phyloP scores from a whole-genome alignment of 2,113 vertebrate species.

The Mohoua ochrocephala region DNA sequence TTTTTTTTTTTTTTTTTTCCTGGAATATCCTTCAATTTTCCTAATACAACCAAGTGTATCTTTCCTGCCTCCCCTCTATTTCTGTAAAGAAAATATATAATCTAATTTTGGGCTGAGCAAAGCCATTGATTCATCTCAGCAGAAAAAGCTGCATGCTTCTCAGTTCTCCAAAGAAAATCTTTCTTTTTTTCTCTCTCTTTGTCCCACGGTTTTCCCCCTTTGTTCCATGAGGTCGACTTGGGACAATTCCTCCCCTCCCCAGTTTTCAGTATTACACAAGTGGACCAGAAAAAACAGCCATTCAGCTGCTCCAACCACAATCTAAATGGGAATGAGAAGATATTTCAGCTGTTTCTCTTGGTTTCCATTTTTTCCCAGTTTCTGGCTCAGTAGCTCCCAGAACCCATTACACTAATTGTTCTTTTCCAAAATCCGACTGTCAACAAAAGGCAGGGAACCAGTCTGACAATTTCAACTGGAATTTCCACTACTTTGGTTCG shows the following conservation, averaged over 20 bases:
- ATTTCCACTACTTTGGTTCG: background rate
- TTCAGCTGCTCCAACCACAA: conserved; percentile 43
- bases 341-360: conserved; percentile 43
- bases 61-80: background rate
- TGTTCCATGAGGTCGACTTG: conserved; percentile 24
- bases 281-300: conserved; percentile 51
- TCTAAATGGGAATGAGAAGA: conserved; percentile 39
- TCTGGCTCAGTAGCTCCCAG: conserved; percentile 51
- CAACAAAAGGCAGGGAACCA: conserved; percentile 45
- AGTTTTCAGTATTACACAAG: conserved; percentile 43
- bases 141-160: background rate
- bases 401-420: conserved; percentile 41
- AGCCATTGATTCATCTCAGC: background rate
- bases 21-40: conserved; percentile 26
- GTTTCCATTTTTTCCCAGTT: conserved; percentile 50
- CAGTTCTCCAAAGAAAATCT: background rate
- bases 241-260: conserved; percentile 34
- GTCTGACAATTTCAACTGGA: background rate
- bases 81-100: background rate
- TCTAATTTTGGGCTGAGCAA: background rate
- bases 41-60: background rate
- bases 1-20: background rate
- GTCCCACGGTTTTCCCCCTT: background rate
- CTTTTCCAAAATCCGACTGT: conserved; percentile 10
- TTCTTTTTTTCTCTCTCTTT: background rate